phyloP scores from a whole-genome alignment of 2,888 invertebrate genomes.

The Yponomeuta plumbellus region DNA sequence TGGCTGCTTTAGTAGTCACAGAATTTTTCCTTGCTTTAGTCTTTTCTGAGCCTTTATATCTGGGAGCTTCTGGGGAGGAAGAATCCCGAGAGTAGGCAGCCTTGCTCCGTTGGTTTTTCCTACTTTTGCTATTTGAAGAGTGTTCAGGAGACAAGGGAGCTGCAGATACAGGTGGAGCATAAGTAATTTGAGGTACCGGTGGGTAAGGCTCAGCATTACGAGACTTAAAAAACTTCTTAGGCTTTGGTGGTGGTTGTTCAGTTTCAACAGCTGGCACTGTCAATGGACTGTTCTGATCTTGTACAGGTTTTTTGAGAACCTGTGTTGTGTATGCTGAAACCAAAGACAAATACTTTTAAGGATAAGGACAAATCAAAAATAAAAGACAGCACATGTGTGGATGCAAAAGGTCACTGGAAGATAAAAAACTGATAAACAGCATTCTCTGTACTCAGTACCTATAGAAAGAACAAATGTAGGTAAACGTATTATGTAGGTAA shows the following conservation, averaged over 20 bases:
- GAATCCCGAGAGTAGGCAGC: conserved; percentile 65
- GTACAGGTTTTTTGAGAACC: conserved; percentile 60
- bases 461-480: not conserved
- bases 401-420: not conserved
- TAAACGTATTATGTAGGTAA: not conserved
- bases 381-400: not conserved
- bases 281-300: conserved; percentile 74
- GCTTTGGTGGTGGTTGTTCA: conserved; percentile 79
- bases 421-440: not conserved
- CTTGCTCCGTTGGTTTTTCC: conserved; percentile 54
- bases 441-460: not conserved
- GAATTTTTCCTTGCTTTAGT: conserved; percentile 56
- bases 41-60: conserved; percentile 58
- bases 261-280: conserved; percentile 72
- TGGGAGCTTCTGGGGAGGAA: conserved; percentile 66
- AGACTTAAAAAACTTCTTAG: conserved; percentile 94
- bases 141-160: conserved; percentile 68
- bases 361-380: not conserved
- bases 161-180: conserved; percentile 66
- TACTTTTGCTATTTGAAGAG: conserved; percentile 58
- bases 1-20: conserved; percentile 62
- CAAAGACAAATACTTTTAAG: conserved; percentile 20
- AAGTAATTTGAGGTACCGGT: conserved; percentile 68
- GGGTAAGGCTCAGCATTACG: conserved; percentile 82
- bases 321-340: conserved; percentile 64